Conservation (phyloP, 2,888 invertebrate genomes). For the Blastobasis adustella region DNA sequence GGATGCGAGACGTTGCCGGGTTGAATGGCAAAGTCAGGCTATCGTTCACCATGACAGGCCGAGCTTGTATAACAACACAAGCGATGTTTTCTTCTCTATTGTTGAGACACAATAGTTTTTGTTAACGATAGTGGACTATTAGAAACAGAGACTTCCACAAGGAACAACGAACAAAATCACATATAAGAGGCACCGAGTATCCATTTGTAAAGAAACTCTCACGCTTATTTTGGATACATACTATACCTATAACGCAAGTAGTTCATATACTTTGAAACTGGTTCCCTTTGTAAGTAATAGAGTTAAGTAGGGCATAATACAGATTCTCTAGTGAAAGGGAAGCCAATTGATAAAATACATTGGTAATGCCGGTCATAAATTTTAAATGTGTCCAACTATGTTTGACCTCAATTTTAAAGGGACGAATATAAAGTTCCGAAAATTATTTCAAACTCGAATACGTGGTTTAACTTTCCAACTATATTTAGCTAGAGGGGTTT, state of each 20-base stretch:
- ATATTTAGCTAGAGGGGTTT: too few species aligned
- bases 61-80: neutral
- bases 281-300: slow-evolving; percentile 1
- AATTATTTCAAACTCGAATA: too few species aligned
- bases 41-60: neutral
- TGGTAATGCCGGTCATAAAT: too few species aligned
- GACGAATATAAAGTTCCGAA: too few species aligned
- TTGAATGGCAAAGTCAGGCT: slow-evolving; percentile 1
- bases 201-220: neutral
- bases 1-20: slow-evolving; percentile 5
- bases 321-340: slow-evolving; percentile 7
- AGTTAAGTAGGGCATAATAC: slow-evolving; percentile 7
- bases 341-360: neutral
- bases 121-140: neutral
- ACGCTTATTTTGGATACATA: neutral
- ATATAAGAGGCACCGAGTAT: too few species aligned
- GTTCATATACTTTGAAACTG: slow-evolving; percentile 1
- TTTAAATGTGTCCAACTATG: too few species aligned
- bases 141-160: too few species aligned
- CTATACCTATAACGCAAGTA: neutral
- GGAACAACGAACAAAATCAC: too few species aligned
- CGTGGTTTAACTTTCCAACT: too few species aligned
- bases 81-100: slow-evolving; percentile 5
- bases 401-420: too few species aligned
- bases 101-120: neutral